Evolutionary conservation across 2,113 vertebrate genomes (phyloP).

Genomic region (Rhinolophus ferrumequinum): DNA sequence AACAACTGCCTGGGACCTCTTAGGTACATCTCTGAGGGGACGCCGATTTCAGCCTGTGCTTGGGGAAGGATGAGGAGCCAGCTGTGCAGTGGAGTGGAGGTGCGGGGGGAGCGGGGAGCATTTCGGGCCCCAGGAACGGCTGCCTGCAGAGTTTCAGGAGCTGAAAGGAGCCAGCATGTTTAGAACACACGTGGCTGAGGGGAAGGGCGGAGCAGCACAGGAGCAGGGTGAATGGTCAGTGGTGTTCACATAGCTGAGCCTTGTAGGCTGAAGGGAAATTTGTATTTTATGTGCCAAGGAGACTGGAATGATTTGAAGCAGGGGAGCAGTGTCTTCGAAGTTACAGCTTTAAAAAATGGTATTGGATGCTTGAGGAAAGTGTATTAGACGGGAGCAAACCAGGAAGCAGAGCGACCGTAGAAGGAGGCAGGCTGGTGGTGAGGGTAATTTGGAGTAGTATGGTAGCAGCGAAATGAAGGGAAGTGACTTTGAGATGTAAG

Average conservation of each 20-base stretch:
- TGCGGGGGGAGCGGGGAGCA: neutral
- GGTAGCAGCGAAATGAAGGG: neutral
- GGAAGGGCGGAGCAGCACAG: neutral
- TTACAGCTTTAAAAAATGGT: neutral
- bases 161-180: slow-evolving; percentile 5
- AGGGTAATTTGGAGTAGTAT: neutral
- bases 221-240: neutral
- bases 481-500: neutral
- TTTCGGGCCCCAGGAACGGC: neutral
- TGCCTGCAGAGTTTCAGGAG: neutral
- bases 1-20: neutral
- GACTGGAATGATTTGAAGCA: neutral
- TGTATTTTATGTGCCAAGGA: neutral
- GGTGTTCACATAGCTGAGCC: neutral
- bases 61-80: neutral
- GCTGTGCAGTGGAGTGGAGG: neutral
- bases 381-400: neutral
- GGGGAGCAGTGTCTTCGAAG: neutral
- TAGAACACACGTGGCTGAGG: neutral
- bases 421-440: neutral
- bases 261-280: neutral
- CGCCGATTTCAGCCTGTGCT: neutral
- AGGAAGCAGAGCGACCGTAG: neutral
- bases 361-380: neutral
- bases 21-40: neutral